A percentile compares a stretch with the other conserved stretches of the same genome.
Evolutionary conservation across 2,113 vertebrate species (phyloP).

Genomic region (Nycticryphes semicollaris): DNA sequence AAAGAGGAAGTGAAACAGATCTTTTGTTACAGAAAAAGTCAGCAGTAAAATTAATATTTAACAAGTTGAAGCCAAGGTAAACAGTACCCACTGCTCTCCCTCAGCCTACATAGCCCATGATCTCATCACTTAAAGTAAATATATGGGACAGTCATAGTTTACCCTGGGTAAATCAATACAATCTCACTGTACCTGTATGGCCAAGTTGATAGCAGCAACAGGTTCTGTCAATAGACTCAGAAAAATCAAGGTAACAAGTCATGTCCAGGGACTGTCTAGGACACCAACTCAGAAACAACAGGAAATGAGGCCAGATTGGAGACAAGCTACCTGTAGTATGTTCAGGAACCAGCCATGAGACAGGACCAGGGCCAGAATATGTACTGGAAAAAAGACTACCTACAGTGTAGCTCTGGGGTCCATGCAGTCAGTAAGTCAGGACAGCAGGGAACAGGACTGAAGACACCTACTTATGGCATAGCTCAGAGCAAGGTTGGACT

Average conservation of each 20-base stretch:
- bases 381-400: not conserved
- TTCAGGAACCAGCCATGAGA: not conserved
- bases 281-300: not conserved
- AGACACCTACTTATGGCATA: accelerated
- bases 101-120: not conserved
- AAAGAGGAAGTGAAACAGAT: not conserved
- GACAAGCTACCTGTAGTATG: not conserved
- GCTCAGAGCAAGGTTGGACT: accelerated
- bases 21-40: not conserved
- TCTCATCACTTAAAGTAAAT: not conserved
- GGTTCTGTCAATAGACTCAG: not conserved
- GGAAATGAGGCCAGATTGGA: accelerated
- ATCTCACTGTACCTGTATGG: not conserved
- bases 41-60: not conserved
- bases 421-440: accelerated
- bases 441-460: not conserved
- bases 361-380: not conserved
- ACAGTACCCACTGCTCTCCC: not conserved
- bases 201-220: not conserved
- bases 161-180: not conserved
- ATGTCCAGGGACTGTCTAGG: accelerated
- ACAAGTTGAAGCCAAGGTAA: not conserved
- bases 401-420: accelerated
- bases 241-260: accelerated
- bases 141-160: not conserved